Percentiles rank a stretch among this genome's conserved stretches.
Conservation (phyloP, 2,797 vertebrate genomes). For the Melopsittacus undulatus region DNA sequence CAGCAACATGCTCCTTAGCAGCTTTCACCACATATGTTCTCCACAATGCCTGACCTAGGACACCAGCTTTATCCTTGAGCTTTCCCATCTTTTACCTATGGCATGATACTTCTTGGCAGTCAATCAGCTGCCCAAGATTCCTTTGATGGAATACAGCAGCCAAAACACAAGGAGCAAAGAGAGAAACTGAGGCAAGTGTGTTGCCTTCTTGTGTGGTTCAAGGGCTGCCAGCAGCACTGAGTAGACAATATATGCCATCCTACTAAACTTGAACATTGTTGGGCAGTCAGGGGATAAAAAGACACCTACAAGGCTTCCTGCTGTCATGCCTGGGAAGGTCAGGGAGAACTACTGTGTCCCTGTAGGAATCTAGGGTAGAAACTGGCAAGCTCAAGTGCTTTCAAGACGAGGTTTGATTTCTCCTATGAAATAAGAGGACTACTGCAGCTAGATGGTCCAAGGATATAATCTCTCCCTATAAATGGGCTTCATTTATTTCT, state of each 20-base stretch:
- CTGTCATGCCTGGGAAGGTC: not conserved
- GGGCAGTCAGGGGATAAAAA: not conserved
- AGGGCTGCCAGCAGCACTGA: not conserved
- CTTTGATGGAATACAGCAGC: not conserved
- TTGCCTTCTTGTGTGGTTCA: not conserved
- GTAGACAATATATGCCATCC: not conserved
- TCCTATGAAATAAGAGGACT: not conserved
- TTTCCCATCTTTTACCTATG: not conserved
- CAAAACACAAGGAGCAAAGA: not conserved
- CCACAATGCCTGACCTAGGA: not conserved
- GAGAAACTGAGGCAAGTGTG: not conserved
- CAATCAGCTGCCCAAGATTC: not conserved
- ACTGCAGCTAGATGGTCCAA: not conserved
- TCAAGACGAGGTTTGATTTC: not conserved
- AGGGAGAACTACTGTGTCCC: not conserved
- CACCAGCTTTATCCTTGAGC: not conserved
- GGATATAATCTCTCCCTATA: not conserved
- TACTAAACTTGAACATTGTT: not conserved
- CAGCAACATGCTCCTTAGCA: not conserved
- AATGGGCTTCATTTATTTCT: not conserved
- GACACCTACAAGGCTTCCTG: not conserved
- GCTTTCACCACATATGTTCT: fast-evolving
- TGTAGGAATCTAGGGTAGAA: not conserved
- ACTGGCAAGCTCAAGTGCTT: not conserved
- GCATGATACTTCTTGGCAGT: not conserved